These are phyloP conservation scores for Sorex maritimensis DNA, from an alignment of 2,797 vertebrate genomes.

Conservation along the genomic window DNA sequence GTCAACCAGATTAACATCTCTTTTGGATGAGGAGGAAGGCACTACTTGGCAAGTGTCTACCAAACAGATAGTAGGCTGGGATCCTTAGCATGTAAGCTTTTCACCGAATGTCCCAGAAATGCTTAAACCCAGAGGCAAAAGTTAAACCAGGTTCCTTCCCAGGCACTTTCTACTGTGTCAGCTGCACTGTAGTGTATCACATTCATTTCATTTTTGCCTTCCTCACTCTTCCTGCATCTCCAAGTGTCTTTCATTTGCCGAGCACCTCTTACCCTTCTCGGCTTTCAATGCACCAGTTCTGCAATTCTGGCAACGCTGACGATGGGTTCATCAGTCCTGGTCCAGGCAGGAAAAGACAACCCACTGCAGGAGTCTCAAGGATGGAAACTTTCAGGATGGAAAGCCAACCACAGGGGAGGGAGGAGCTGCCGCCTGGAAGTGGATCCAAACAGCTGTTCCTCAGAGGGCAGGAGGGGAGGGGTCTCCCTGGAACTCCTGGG, in stretches of 20 bases:
- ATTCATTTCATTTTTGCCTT: constrained; percentile 13
- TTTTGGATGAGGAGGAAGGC: neutral
- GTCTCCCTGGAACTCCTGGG: neutral
- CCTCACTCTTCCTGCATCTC: neutral
- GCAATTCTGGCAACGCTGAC: neutral
- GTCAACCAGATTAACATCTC: neutral
- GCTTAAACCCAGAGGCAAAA: constrained; percentile 6
- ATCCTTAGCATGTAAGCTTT: neutral
- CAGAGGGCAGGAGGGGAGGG: neutral
- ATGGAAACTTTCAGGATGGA: neutral
- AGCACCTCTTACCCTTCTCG: neutral
- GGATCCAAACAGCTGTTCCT: neutral
- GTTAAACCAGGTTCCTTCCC: constrained; percentile 6
- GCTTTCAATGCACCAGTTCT: neutral
- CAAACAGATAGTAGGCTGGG: neutral
- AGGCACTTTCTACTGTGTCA: neutral
- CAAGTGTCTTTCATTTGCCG: neutral
- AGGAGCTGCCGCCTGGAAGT: neutral
- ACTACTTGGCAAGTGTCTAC: neutral
- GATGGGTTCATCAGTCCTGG: neutral
- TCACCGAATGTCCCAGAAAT: neutral
- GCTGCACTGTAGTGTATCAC: neutral
- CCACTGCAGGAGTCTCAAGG: neutral
- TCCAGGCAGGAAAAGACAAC: constrained; percentile 11
- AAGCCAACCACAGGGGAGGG: too few species aligned